These are phyloP conservation scores for Antheraea pernyi DNA, from an alignment of 1,140 invertebrate species.

Conservation along the genomic window DNA sequence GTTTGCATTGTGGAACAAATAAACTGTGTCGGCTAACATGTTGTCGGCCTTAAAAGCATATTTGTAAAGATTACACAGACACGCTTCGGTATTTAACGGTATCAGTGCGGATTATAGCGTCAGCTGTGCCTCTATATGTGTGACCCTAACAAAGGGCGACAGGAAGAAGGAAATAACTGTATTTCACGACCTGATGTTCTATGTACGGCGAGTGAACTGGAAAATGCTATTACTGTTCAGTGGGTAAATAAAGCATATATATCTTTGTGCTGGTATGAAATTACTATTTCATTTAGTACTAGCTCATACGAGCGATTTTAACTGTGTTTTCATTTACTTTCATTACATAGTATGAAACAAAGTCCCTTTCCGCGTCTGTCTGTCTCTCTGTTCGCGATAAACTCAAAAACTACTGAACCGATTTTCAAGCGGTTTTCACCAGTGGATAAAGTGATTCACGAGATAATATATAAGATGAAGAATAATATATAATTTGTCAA, in stretches of 20 bases:
- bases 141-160: constrained; percentile 2
- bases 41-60: background rate
- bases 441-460: no score
- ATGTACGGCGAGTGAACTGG: background rate
- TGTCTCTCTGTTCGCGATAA: no score
- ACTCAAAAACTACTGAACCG: no score
- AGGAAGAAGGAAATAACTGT: constrained; percentile 10
- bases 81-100: background rate
- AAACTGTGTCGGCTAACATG: background rate
- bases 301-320: no score
- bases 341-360: no score
- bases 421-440: no score
- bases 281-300: background rate
- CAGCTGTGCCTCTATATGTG: constrained; percentile 11
- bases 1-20: background rate
- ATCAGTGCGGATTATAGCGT: constrained; percentile 4
- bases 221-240: background rate
- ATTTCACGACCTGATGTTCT: constrained; percentile 11
- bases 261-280: background rate
- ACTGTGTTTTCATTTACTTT: no score
- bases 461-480: no score
- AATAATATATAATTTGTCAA: no score
- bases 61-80: constrained; percentile 4
- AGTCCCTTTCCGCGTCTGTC: no score
- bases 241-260: background rate